Evolutionary conservation across 2,888 invertebrate species (phyloP).

Genomic region (Eugnorisma glareosa): DNA sequence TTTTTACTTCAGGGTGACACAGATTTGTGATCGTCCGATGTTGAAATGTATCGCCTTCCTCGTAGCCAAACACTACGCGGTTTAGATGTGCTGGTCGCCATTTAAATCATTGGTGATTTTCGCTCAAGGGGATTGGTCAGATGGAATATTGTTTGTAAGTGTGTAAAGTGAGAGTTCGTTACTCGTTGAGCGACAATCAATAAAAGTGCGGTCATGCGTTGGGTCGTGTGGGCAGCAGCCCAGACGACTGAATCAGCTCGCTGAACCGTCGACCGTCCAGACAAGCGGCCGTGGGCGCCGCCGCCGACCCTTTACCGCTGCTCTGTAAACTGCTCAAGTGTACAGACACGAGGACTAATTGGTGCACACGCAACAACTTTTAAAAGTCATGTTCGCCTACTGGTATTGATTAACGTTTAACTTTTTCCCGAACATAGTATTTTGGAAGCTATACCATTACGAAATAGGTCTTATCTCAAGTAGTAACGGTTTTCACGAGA

Average conservation of each 20-base stretch:
- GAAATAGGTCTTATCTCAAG: not conserved
- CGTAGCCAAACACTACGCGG: not conserved
- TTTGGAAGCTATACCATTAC: not conserved
- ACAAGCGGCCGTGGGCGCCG: conserved; percentile 32
- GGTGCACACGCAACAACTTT: not conserved
- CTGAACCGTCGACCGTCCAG: conserved; percentile 28
- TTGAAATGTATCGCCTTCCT: conserved; percentile 2
- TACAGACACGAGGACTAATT: not conserved
- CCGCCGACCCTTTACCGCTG: conserved; percentile 45
- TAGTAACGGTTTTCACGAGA: not conserved
- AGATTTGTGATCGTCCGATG: conserved; percentile 4
- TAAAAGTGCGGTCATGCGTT: conserved; percentile 41
- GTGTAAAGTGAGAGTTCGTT: conserved; percentile 12
- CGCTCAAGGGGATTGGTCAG: not conserved
- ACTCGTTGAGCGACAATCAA: conserved; percentile 35
- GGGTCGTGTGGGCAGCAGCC: conserved; percentile 49
- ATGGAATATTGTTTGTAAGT: conserved; percentile 16
- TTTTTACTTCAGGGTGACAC: not conserved
- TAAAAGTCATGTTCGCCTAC: not conserved
- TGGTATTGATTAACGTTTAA: not conserved
- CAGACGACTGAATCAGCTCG: conserved; percentile 34
- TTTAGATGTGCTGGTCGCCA: not conserved
- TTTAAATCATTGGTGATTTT: not conserved
- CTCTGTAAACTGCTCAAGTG: conserved; percentile 34
- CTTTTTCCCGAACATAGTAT: not conserved